Conservation (phyloP, 2,113 vertebrate species). For the Gopherus evgoodei region DNA sequence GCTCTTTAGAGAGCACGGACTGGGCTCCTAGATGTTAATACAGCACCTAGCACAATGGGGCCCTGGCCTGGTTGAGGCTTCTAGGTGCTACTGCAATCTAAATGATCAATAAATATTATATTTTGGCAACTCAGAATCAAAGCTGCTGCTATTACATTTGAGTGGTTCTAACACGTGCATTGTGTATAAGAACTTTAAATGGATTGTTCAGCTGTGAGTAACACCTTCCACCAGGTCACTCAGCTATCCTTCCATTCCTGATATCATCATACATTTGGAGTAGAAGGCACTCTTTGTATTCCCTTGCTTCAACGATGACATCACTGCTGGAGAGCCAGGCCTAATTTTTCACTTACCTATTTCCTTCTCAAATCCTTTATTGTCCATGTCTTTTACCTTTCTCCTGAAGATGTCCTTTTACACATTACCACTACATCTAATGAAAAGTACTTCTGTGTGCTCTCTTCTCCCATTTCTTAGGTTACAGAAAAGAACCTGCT, state of each 20-base stretch:
- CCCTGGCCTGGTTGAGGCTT: not conserved
- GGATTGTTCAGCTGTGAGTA: not conserved
- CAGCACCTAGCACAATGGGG: not conserved
- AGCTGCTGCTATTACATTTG: not conserved
- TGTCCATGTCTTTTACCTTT: not conserved
- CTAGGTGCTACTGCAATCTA: not conserved
- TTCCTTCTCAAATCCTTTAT: conserved; percentile 13
- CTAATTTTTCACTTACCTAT: not conserved
- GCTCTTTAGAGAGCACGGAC: not conserved
- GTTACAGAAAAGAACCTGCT: not conserved
- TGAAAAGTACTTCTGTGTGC: not conserved
- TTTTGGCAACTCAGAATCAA: not conserved
- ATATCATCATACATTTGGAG: not conserved
- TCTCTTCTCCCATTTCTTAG: not conserved
- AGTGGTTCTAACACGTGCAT: not conserved
- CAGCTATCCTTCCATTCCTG: not conserved
- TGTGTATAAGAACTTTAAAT: not conserved
- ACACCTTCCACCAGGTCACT: not conserved
- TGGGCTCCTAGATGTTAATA: not conserved
- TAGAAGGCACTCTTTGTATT: not conserved
- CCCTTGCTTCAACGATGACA: not conserved
- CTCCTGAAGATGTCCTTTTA: not conserved
- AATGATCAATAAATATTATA: not conserved
- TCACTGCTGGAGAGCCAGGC: not conserved
- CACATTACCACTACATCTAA: not conserved